Conservation (phyloP, 1,140 invertebrate species). For the Lordiphosa clarofinis region DNA sequence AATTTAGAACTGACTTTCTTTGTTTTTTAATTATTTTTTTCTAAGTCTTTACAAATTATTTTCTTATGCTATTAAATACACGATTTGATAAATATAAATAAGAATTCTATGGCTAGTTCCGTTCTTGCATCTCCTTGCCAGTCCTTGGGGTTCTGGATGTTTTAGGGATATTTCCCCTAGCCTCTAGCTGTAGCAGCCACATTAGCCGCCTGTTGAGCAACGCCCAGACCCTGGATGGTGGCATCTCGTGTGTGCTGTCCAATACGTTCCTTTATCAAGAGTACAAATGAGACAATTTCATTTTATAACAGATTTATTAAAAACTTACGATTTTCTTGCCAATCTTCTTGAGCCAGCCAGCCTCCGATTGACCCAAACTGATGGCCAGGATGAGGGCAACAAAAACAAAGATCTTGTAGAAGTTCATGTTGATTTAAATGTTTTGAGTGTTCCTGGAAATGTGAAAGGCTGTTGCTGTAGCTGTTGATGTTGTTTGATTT, state of each 20-base stretch:
- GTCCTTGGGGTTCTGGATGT: too few relatives aligned
- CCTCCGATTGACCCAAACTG: slow-evolving; percentile 25
- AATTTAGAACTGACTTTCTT: too few relatives aligned
- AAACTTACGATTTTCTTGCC: slow-evolving; percentile 41
- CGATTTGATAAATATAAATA: too few relatives aligned
- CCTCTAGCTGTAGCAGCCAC: slow-evolving; percentile 59
- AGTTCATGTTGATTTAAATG: slow-evolving; percentile 19
- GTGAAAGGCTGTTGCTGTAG: not conserved
- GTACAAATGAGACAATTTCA: not conserved
- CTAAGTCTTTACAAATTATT: too few relatives aligned
- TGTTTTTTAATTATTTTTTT: too few relatives aligned
- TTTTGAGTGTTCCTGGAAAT: too few relatives aligned
- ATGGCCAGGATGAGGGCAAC: slow-evolving; percentile 16
- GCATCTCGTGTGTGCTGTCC: slow-evolving; percentile 65
- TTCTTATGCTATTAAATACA: too few relatives aligned
- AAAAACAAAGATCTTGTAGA: slow-evolving; percentile 24
- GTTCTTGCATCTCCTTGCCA: too few relatives aligned
- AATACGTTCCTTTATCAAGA: slow-evolving; percentile 41
- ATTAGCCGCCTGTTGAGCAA: slow-evolving; percentile 66
- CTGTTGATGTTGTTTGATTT: not conserved
- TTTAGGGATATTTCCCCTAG: not conserved
- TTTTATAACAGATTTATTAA: not conserved
- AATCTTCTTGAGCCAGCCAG: slow-evolving; percentile 43
- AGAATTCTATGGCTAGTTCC: too few relatives aligned
- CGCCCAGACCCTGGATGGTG: slow-evolving; percentile 51